Base-by-base conservation (phyloP, 2,888 invertebrate genomes). In the Liopterus haemorrhoidalis region DNA sequence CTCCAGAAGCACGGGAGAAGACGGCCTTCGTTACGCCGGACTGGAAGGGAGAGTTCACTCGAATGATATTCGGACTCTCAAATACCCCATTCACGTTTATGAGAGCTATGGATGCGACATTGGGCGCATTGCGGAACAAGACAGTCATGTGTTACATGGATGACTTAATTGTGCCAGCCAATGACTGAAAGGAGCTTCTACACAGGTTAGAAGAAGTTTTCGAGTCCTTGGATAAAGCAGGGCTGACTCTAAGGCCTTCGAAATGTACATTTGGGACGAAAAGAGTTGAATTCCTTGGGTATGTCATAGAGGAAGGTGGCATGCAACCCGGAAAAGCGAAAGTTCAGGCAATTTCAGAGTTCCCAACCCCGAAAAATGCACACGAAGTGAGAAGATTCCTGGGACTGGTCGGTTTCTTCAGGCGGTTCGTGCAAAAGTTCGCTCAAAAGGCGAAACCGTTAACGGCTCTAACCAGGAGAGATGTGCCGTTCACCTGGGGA, bases 241-340 rank as follows among this genome's bases (percentile, higher is more conserved):
- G n/a, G n/a, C n/a, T n/a, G n/a, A n/a, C n/a, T n/a, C n/a, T n/a
- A n/a, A n/a, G n/a, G n/a, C n/a, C n/a, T n/a, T n/a, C n/a, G n/a
- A n/a, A n/a, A n/a, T n/a, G n/a, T n/a, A n/a, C n/a, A n/a, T n/a
- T n/a, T n/a, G n/a, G n/a, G n/a, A n/a, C n/a, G n/a, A n/a, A n/a
- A n/a, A n/a, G n/a, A n/a, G n/a, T n/a, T n/a, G n/a, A n/a, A n/a
- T n/a, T n/a, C n/a, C n/a, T n/a, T n/a, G n/a, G n/a, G n/a, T n/a
- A n/a, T n/a, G n/a, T n/a, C n/a, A n/a, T n/a, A n/a, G n/a, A n/a
- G n/a, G n/a, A n/a, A n/a, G n/a, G n/a, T n/a, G n/a, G n/a, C n/a
- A n/a, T n/a, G n/a, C n/a, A n/a, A 22, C 63, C 63, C 2, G 59
- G 58, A 9, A 12, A 32, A 2, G 27, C 28, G 1, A 62, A 62